A percentile compares a stretch with the other conserved stretches of the same genome.
phyloP scores from a whole-genome alignment of 2,888 invertebrate genomes.

The Pyralis farinalis region DNA sequence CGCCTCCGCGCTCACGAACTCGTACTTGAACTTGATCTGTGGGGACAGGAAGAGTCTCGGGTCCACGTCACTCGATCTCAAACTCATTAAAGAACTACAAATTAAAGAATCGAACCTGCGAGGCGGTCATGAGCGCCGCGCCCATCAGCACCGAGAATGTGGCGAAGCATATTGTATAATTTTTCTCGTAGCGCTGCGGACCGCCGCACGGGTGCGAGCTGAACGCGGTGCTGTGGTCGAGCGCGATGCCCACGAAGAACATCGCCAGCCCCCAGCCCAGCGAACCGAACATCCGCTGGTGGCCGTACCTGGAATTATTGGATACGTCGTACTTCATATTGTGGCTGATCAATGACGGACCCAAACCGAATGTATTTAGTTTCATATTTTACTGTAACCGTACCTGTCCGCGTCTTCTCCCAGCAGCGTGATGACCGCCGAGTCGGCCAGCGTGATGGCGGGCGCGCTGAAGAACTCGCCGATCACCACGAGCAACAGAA shows the following conservation, averaged over 20 bases:
- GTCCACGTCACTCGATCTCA: neutral
- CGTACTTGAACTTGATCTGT: slow-evolving; percentile 85
- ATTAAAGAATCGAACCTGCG: slow-evolving; percentile 82
- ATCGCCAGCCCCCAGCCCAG: slow-evolving; percentile 99
- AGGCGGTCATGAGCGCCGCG: slow-evolving; percentile 94
- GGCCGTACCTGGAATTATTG: slow-evolving; percentile 86
- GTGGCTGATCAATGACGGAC: too few species aligned
- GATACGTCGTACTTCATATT: neutral
- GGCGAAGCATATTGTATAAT: slow-evolving; percentile 99
- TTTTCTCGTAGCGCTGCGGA: slow-evolving; percentile 95
- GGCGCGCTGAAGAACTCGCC: slow-evolving; percentile 99
- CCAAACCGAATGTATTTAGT: too few species aligned
- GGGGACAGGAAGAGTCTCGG: neutral
- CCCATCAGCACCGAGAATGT: slow-evolving; percentile 98
- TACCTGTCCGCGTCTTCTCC: slow-evolving; percentile 92
- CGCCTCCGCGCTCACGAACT: slow-evolving; percentile 54
- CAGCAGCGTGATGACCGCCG: slow-evolving; percentile 92
- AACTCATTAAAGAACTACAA: neutral
- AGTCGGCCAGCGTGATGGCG: slow-evolving; percentile 96
- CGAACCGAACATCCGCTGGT: slow-evolving; percentile 98
- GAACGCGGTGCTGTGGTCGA: slow-evolving; percentile 98
- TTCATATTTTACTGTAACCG: too few species aligned
- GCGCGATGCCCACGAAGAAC: slow-evolving; percentile 98
- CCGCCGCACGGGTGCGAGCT: slow-evolving; percentile 95
- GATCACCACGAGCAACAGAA: slow-evolving; percentile 94